phyloP scores from a whole-genome alignment of 2,113 vertebrate genomes.

The Coptodon rendalli region DNA sequence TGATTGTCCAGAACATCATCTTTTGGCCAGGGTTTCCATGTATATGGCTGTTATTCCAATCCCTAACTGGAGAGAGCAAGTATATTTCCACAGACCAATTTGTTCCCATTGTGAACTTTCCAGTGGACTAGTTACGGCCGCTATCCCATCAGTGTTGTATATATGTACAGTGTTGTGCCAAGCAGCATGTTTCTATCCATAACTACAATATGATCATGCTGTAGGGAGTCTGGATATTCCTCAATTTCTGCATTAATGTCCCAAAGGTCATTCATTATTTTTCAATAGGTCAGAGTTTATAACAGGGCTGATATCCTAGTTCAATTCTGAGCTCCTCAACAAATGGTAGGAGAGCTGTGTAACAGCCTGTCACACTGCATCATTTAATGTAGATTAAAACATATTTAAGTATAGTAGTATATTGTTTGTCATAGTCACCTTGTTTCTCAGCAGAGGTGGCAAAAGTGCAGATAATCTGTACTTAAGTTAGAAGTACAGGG shows the following conservation, averaged over 20 bases:
- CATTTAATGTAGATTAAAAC: background rate
- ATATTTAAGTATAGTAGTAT: background rate
- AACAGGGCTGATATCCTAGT: background rate
- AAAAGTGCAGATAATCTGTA: background rate
- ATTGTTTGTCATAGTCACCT: background rate
- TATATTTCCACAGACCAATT: background rate
- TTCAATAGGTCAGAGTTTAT: background rate
- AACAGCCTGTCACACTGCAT: background rate
- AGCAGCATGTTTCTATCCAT: background rate
- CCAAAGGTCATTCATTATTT: background rate
- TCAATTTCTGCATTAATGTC: background rate
- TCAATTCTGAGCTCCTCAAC: background rate
- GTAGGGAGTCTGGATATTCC: background rate
- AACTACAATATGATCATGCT: background rate
- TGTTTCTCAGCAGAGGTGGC: background rate
- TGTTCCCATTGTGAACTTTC: background rate
- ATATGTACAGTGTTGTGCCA: background rate
- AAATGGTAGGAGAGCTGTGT: background rate
- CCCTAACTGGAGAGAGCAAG: background rate
- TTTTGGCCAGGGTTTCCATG: background rate
- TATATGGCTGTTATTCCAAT: background rate
- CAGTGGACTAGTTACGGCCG: background rate
- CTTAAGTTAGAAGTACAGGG: background rate
- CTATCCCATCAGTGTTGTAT: background rate
- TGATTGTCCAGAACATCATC: background rate